A percentile compares a stretch with the other conserved stretches of the same genome.
Conservation (phyloP, 2,888 invertebrate species). For the Ectemnius continuus region DNA sequence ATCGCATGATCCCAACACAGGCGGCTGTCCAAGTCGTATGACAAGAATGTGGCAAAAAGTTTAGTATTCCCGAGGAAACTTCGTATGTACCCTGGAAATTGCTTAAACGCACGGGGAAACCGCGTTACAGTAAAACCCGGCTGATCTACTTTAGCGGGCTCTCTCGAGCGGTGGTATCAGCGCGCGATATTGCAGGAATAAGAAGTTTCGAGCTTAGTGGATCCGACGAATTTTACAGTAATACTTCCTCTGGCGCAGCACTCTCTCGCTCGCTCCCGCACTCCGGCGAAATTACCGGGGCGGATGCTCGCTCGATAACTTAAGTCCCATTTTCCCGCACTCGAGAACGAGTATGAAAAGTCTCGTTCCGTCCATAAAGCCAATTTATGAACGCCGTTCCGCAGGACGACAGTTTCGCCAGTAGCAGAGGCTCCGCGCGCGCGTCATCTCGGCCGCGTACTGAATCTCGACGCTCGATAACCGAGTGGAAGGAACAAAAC, state of each 20-base stretch:
- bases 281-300: conserved; percentile 11
- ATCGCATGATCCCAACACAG: too few species aligned
- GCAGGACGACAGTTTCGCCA: not conserved
- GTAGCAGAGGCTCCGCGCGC: not conserved
- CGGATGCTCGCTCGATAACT: conserved; percentile 18
- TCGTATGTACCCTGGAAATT: conserved; percentile 13
- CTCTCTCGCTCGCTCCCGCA: not conserved
- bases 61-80: conserved; percentile 1
- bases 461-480: too few species aligned
- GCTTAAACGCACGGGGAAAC: conserved; percentile 13
- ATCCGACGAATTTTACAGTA: conserved; percentile 37
- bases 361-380: not conserved
- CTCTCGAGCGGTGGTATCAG: conserved; percentile 13
- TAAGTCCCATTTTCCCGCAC: conserved; percentile 16
- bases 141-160: conserved; percentile 36
- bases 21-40: too few species aligned
- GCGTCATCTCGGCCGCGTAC: too few species aligned
- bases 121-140: conserved; percentile 36
- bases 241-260: conserved; percentile 28
- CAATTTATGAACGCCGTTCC: not conserved
- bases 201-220: conserved; percentile 41
- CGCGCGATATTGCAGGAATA: conserved; percentile 27
- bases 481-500: too few species aligned
- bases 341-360: not conserved
- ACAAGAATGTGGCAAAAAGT: too few species aligned